A percentile compares a stretch with the other conserved stretches of the same genome.
Evolutionary conservation across 2,113 vertebrate species (phyloP).

Genomic region (Amazona vittata): DNA sequence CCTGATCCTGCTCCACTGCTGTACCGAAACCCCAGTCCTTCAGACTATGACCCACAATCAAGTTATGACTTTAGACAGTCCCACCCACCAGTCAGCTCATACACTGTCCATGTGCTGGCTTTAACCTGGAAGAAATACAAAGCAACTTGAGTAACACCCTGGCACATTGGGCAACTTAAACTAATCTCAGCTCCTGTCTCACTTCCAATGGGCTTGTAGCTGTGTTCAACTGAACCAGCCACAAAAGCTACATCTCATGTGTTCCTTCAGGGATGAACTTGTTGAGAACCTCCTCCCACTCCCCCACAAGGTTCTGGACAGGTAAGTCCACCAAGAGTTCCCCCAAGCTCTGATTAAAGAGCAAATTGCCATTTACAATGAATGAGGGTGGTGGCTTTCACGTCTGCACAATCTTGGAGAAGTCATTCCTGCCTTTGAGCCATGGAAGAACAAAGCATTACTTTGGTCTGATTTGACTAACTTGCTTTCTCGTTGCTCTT

Average conservation of each 20-base stretch:
- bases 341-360: not conserved
- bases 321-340: not conserved
- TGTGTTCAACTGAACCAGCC: not conserved
- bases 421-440: not conserved
- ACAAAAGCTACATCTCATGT: not conserved
- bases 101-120: not conserved
- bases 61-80: not conserved
- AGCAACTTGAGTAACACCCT: not conserved
- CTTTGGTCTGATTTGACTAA: not conserved
- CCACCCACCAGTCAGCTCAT: not conserved
- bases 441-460: not conserved
- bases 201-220: not conserved
- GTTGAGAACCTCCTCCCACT: not conserved
- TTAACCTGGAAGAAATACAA: constrained; percentile 29
- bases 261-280: not conserved
- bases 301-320: not conserved
- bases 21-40: not conserved
- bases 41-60: not conserved
- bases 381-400: not conserved
- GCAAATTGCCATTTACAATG: not conserved
- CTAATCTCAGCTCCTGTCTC: not conserved
- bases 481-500: not conserved
- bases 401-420: not conserved
- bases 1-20: fast-evolving
- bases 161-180: not conserved